These are phyloP conservation scores for Drosophila birchii DNA, from an alignment of 2,888 invertebrate genomes.

Conservation along the genomic window DNA sequence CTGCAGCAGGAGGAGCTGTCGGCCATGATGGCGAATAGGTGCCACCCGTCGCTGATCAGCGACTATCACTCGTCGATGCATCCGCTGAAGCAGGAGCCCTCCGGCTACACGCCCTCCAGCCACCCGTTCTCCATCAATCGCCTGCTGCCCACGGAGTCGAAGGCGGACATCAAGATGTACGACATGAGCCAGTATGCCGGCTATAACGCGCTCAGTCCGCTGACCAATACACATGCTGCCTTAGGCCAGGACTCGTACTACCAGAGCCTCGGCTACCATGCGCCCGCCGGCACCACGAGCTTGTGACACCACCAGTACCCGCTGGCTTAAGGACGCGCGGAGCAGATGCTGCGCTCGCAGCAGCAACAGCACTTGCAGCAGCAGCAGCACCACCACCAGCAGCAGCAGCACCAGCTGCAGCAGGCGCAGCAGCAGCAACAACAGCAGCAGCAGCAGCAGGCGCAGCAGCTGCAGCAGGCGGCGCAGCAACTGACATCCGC, in stretches of 20 bases:
- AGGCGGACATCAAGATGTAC: slow-evolving; percentile 96
- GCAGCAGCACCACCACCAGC: slow-evolving; percentile 64
- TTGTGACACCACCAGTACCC: slow-evolving; percentile 96
- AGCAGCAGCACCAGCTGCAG: slow-evolving; percentile 61
- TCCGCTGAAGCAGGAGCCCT: slow-evolving; percentile 92
- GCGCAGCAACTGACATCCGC: slow-evolving; percentile 78
- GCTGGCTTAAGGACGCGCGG: slow-evolving; percentile 90
- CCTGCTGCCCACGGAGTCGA: slow-evolving; percentile 94
- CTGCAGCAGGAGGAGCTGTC: slow-evolving; percentile 87
- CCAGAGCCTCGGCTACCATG: slow-evolving; percentile 92
- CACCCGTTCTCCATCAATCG: slow-evolving; percentile 98
- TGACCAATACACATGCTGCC: slow-evolving; percentile 87
- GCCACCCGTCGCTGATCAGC: slow-evolving; percentile 87
- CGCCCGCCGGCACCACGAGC: slow-evolving; percentile 89
- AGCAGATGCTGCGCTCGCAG: slow-evolving; percentile 82
- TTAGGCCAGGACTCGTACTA: slow-evolving; percentile 92
- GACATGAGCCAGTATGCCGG: slow-evolving; percentile 90
- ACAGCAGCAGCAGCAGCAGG: slow-evolving; percentile 57
- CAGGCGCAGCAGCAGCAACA: slow-evolving; percentile 60
- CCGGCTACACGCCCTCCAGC: slow-evolving; percentile 92
- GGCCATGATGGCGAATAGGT: slow-evolving; percentile 88
- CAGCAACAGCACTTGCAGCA: slow-evolving; percentile 64
- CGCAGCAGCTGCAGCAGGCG: slow-evolving; percentile 68
- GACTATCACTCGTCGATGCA: slow-evolving; percentile 87
- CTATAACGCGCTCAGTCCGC: slow-evolving; percentile 87